Percentiles rank a stretch among this genome's conserved stretches.
Conservation (phyloP, 2,888 invertebrate genomes). For the Trissolcus brochymenae region DNA sequence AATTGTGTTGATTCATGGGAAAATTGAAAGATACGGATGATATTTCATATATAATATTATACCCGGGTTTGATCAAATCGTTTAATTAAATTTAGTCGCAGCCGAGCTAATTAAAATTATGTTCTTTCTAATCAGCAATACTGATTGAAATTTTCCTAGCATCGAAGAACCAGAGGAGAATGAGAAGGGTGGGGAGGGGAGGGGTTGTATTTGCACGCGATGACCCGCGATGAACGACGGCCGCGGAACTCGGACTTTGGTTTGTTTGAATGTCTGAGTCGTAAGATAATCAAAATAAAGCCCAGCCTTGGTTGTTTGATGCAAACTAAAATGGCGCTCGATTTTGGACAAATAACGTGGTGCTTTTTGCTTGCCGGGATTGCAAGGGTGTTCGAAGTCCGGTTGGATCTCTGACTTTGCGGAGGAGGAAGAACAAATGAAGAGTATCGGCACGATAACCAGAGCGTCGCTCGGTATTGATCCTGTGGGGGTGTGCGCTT, state of each 20-base stretch:
- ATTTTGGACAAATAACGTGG: constrained; percentile 36
- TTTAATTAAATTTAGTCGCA: too few relatives aligned
- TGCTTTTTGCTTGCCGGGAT: background rate
- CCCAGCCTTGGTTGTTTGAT: constrained; percentile 5
- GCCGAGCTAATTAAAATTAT: background rate
- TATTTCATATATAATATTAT: too few relatives aligned
- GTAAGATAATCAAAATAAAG: constrained; percentile 27
- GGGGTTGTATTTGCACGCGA: background rate
- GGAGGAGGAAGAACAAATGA: constrained; percentile 18
- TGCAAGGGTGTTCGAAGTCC: too few relatives aligned
- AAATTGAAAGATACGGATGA: too few relatives aligned
- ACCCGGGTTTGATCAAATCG: too few relatives aligned
- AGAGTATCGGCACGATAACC: constrained; percentile 71
- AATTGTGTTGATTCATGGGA: too few relatives aligned
- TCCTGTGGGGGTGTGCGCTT: constrained; percentile 63
- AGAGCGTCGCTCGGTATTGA: constrained; percentile 71
- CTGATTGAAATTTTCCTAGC: background rate
- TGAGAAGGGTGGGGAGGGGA: background rate
- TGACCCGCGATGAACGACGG: constrained; percentile 11
- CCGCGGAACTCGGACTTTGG: constrained; percentile 1
- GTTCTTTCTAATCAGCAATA: constrained; percentile 2
- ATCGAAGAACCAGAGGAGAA: too few relatives aligned
- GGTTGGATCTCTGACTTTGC: too few relatives aligned
- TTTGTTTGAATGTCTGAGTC: too few relatives aligned
- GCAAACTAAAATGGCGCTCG: constrained; percentile 32